Percentiles rank a stretch among this genome's conserved stretches.
Evolutionary conservation across 2,888 invertebrate species (phyloP).

Genomic region (Euplagia quadripunctaria): DNA sequence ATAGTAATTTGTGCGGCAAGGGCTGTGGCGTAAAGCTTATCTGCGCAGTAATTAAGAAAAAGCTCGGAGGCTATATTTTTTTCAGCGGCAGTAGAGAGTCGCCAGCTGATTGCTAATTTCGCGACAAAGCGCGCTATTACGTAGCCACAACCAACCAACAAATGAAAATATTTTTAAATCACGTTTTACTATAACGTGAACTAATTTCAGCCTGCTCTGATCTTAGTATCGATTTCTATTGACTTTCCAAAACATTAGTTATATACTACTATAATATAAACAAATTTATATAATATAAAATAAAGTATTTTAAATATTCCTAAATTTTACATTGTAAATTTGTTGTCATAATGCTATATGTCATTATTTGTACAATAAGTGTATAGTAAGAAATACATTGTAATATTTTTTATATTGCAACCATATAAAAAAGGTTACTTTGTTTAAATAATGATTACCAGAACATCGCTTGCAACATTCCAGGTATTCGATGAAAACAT

Average conservation of each 20-base stretch:
- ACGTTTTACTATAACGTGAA: slow-evolving; percentile 42
- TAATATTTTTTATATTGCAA: no score
- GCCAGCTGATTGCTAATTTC: slow-evolving; percentile 82
- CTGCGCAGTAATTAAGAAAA: slow-evolving; percentile 80
- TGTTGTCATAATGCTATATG: no score
- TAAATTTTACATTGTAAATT: no score
- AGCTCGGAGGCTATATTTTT: slow-evolving; percentile 68
- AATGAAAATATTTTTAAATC: slow-evolving; percentile 71
- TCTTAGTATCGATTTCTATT: background rate
- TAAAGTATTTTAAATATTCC: no score
- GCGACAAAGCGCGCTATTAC: slow-evolving; percentile 81
- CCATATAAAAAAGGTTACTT: no score
- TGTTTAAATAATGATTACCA: no score
- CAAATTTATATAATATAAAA: background rate
- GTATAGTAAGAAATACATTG: no score
- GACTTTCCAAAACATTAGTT: background rate
- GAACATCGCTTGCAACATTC: background rate
- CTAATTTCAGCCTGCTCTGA: background rate
- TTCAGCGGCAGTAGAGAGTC: slow-evolving; percentile 56
- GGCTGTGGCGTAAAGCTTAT: slow-evolving; percentile 73
- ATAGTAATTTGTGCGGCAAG: slow-evolving; percentile 73
- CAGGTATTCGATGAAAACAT: background rate
- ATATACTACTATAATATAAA: background rate
- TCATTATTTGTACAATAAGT: no score
- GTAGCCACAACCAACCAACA: slow-evolving; percentile 62